phyloP scores from a whole-genome alignment of 2,888 invertebrate species.

The Volucella bombylans region DNA sequence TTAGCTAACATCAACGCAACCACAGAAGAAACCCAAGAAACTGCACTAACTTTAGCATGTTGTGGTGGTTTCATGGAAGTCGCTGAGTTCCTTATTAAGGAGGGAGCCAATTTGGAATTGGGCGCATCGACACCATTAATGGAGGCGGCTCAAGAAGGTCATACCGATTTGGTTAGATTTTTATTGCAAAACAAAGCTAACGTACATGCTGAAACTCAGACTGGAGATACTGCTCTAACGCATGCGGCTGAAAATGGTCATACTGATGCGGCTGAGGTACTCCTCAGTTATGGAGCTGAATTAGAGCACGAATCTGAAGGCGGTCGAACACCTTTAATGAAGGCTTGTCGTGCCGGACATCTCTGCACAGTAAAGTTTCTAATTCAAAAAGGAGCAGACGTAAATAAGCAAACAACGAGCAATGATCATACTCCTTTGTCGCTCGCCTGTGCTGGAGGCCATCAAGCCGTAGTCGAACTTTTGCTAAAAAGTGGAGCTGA shows the following conservation, averaged over 20 bases:
- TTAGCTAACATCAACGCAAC: constrained; percentile 98
- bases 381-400: constrained; percentile 92
- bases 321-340: constrained; percentile 98
- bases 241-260: constrained; percentile 99
- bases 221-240: constrained; percentile 97
- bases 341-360: constrained; percentile 98
- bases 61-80: constrained; percentile 98
- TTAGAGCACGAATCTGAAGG: constrained; percentile 98
- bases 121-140: constrained; percentile 98
- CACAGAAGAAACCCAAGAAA: constrained; percentile 99
- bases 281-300: constrained; percentile 94
- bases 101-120: constrained; percentile 96
- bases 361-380: constrained; percentile 97
- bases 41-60: constrained; percentile 95
- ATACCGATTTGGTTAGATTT: constrained; percentile 93
- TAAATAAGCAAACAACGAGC: constrained; percentile 94
- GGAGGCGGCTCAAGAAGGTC: constrained; percentile 99
- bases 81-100: constrained; percentile 96
- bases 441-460: constrained; percentile 97
- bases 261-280: constrained; percentile 96
- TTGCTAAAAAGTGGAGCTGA: constrained; percentile 95
- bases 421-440: constrained; percentile 99
- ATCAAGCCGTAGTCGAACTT: constrained; percentile 95
- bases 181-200: constrained; percentile 92
- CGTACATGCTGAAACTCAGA: constrained; percentile 96